Evolutionary conservation across 2,113 vertebrate genomes (phyloP), one percentile per base, ranked within the genome.

Genomic region (Petaurus breviceps): DNA sequence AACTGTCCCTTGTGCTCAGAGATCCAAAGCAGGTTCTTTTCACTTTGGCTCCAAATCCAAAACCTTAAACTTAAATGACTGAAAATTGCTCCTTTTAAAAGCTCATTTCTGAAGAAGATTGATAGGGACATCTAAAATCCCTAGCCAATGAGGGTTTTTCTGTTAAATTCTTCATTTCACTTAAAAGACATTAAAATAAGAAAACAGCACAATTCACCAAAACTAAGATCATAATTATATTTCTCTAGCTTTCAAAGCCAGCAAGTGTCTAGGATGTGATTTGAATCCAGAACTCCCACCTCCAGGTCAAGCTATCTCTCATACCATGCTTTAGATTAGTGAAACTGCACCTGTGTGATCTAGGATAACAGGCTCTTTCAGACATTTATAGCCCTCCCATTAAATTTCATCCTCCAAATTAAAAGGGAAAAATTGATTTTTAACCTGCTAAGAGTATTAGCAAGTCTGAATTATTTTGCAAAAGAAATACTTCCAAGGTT

Each of bases 371-470:
- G 68, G 68, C 2, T 23, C 68, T 43, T 84, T 84, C 68, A 84
- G n/a, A 22, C n/a, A 84, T 77, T 77, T 77, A 77, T 43, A 84
- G 68, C 11, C 37, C 43, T 23, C 7, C 16, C 68, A 43, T 84
- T 43, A 23, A 84, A 84, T 84, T 84, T 84, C n/a, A 23, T 84
- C 68, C 68, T 84, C n/a, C 16, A 84, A 43, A 84, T 43, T 84
- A 43, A 43, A 84, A 84, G 8, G n/a, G 8, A 43, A 84, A 55
- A 91, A 16, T 92, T 9, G 1, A 19, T 68, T 53, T 47, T 46
- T 52, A 50, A 51, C 91, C 92, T 68, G 53, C 51, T 94, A 93
- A 98, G 92, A 92, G 94, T 93, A 54, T 47, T 89, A 90, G 28
- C 11, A 77, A 92, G 31, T 25, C 54, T 25, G 47, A 0, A 7